Conservation (phyloP, 2,888 invertebrate species). For the Erebia palarica region DNA sequence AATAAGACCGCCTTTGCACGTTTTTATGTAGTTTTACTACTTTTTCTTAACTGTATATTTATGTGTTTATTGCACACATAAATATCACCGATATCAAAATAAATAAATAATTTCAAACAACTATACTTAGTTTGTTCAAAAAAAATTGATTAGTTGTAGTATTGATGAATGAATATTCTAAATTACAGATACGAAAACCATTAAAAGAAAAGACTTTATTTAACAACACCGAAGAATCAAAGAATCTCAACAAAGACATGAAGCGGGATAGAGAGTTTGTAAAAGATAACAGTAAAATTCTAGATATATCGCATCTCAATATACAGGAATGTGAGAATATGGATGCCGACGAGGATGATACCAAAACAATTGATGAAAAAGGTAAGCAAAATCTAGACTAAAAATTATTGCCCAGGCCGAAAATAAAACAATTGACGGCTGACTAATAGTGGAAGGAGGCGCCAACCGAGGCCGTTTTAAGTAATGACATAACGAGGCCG, state of each 20-base stretch:
- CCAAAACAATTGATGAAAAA: slow-evolving; percentile 23
- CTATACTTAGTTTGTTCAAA: neutral
- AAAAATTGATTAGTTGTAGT: neutral
- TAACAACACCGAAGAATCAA: slow-evolving; percentile 38
- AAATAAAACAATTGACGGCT: too few species aligned
- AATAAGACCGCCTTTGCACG: too few species aligned
- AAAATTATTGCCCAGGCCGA: neutral
- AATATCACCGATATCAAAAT: too few species aligned
- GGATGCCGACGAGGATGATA: slow-evolving; percentile 38
- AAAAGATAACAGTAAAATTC: slow-evolving; percentile 46
- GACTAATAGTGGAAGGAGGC: too few species aligned
- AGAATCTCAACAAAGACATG: slow-evolving; percentile 40
- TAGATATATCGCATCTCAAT: slow-evolving; percentile 47
- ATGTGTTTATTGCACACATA: too few species aligned
- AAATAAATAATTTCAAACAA: neutral
- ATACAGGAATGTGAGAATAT: slow-evolving; percentile 48
- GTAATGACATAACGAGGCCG: too few species aligned
- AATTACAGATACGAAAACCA: slow-evolving; percentile 63
- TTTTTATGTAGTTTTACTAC: too few species aligned
- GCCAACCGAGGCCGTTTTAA: too few species aligned
- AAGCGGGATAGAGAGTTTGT: slow-evolving; percentile 24
- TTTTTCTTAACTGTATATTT: too few species aligned
- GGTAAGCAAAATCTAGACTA: neutral
- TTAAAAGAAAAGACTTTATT: slow-evolving; percentile 57
- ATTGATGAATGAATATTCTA: neutral